These are phyloP conservation scores for Beris chalybata DNA, from an alignment of 2,888 invertebrate genomes.

Conservation along the genomic window DNA sequence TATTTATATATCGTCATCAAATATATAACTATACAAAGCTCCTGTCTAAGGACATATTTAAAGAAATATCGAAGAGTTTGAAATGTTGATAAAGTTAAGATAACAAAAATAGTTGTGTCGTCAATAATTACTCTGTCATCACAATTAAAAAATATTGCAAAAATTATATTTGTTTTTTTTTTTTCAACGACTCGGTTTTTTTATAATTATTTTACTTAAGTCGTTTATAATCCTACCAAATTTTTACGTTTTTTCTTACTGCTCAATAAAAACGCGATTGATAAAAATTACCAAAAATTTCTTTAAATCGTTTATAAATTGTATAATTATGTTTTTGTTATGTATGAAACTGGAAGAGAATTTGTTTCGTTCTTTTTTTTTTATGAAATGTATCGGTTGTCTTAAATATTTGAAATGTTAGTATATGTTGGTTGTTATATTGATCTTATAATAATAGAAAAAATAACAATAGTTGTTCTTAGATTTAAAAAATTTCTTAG, in stretches of 20 bases:
- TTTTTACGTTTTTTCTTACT: neutral
- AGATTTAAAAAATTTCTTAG: slow-evolving; percentile 3
- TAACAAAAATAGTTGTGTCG: slow-evolving; percentile 28
- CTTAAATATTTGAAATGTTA: neutral
- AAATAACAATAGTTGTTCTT: neutral
- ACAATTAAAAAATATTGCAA: slow-evolving; percentile 24
- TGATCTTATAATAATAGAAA: slow-evolving; percentile 6
- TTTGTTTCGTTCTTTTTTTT: neutral
- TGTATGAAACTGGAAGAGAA: no score
- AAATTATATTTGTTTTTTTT: slow-evolving; percentile 1
- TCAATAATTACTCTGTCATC: slow-evolving; percentile 3
- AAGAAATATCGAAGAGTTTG: slow-evolving; percentile 15
- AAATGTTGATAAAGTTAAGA: slow-evolving; percentile 18
- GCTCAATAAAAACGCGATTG: neutral
- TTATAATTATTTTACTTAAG: no score
- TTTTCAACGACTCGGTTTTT: neutral
- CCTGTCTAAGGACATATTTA: no score
- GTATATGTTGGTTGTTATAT: neutral
- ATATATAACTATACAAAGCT: no score
- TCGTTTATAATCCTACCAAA: no score
- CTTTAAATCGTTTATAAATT: neutral
- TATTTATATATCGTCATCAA: no score
- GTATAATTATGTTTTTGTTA: no score
- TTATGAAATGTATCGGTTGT: neutral
- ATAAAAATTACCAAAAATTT: neutral